Conservation (phyloP, 1,140 invertebrate genomes). For the Pseudomyrmex gracilis region DNA sequence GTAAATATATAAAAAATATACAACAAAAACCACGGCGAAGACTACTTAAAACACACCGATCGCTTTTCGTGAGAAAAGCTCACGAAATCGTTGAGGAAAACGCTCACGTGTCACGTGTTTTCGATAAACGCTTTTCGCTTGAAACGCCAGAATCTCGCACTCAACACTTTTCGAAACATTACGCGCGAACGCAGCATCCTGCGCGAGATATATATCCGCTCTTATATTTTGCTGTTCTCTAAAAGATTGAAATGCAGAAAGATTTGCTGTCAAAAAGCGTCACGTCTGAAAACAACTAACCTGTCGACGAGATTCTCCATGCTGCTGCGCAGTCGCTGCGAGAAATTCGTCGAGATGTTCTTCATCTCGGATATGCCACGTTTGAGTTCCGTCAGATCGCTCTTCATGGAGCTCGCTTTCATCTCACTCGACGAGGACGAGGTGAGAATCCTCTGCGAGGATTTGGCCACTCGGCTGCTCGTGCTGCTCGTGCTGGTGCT, state of each 20-base stretch:
- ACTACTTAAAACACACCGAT: slow-evolving; percentile 33
- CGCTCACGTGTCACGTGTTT: background rate
- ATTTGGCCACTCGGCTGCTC: slow-evolving; percentile 77
- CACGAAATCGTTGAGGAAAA: background rate
- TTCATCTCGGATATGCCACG: slow-evolving; percentile 87
- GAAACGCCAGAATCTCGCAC: background rate
- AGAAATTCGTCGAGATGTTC: slow-evolving; percentile 85
- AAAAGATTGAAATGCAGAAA: no score
- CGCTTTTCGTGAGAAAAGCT: slow-evolving; percentile 2
- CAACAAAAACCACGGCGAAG: background rate
- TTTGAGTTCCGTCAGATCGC: slow-evolving; percentile 86
- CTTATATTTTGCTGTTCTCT: no score
- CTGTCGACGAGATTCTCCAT: slow-evolving; percentile 84
- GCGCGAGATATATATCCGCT: no score
- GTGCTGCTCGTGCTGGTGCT: slow-evolving; percentile 71
- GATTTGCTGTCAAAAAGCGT: no score
- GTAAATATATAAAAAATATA: background rate
- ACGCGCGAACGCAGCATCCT: no score
- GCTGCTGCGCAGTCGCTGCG: slow-evolving; percentile 80
- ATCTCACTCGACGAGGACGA: slow-evolving; percentile 84
- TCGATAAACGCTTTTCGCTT: background rate
- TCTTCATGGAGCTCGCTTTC: slow-evolving; percentile 86
- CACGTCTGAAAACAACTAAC: slow-evolving; percentile 64
- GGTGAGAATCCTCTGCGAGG: slow-evolving; percentile 82
- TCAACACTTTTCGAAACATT: background rate